phyloP scores from a whole-genome alignment of 2,113 vertebrate species.

The Hylia prasina region DNA sequence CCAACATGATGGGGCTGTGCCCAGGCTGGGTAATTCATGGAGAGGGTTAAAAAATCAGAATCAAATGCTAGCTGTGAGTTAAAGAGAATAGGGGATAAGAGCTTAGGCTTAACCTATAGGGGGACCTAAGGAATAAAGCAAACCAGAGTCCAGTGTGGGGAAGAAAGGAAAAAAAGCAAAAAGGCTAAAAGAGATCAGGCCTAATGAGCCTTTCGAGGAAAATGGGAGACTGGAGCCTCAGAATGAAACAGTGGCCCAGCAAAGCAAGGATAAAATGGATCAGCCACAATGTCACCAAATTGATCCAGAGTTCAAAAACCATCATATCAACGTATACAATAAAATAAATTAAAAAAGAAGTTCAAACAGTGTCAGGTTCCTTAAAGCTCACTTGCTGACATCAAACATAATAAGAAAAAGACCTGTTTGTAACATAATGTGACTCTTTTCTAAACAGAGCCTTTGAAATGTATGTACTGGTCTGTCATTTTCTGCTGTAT shows the following conservation, averaged over 20 bases:
- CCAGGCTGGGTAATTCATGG: slow-evolving; percentile 57
- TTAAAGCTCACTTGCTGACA: slow-evolving; percentile 39
- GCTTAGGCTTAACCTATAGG: slow-evolving; percentile 70
- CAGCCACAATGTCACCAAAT: slow-evolving; percentile 63
- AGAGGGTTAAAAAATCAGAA: slow-evolving; percentile 64
- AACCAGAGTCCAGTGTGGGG: slow-evolving; percentile 46
- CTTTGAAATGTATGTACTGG: slow-evolving; percentile 29
- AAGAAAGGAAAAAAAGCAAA: slow-evolving; percentile 69
- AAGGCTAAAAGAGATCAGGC: slow-evolving; percentile 61
- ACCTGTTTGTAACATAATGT: slow-evolving; percentile 55
- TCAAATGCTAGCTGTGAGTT: slow-evolving; percentile 59
- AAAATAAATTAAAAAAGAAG: slow-evolving; percentile 57
- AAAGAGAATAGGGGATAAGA: slow-evolving; percentile 65
- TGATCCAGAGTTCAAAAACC: slow-evolving; percentile 68
- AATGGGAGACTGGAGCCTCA: slow-evolving; percentile 54
- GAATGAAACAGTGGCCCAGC: slow-evolving; percentile 56
- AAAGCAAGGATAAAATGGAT: slow-evolving; percentile 72
- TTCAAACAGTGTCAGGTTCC: slow-evolving; percentile 34
- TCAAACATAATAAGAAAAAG: slow-evolving; percentile 17
- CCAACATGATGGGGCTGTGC: slow-evolving; percentile 30
- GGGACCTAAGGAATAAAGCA: slow-evolving; percentile 68
- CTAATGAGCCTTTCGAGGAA: slow-evolving; percentile 69
- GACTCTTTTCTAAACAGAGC: slow-evolving; percentile 38
- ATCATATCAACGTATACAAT: slow-evolving; percentile 60
- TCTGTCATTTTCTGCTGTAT: slow-evolving; percentile 7